Evolutionary conservation across 2,113 vertebrate genomes (phyloP), one percentile per base, ranked within the genome.

Genomic region (Pavo muticus): DNA sequence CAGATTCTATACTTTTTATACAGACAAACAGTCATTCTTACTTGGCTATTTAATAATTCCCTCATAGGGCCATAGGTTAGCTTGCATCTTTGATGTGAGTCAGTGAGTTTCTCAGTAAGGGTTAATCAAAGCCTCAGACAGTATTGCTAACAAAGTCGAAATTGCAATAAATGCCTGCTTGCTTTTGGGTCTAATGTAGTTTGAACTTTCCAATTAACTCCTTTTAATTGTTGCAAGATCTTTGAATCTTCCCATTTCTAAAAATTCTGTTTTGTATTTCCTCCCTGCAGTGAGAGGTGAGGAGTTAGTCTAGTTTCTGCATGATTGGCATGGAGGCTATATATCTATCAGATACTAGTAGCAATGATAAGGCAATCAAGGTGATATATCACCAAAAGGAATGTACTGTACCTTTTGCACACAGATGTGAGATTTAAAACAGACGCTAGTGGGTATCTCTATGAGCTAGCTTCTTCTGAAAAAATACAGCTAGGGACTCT

Each of bases 361-460:
- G 7, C 45, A 65, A 27, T 35, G 65, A 74, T 87, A 79, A 91
- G 32, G 52, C 87, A 78, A 44, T 75, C 70, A 78, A 81, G 47
- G 25, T 75, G 84, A 68, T 80, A 37, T 5, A 14, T 78, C 57
- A 57, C 42, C n/a, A 70, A 67, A 52, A 84, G 30, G 9, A 74
- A 39, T 39, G 56, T 42, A 25, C 57, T 84, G 27, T 83, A 76
- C 61, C 25, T 90, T n/a, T 73, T 88, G 50, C 2, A 2, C 19
- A 39, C 18, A 69, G n/a, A 64, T 76, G 42, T 50, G 35, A 90
- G 65, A 78, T 84, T 64, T n/a, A 88, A 95, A 93, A 81, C 21
- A 74, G 57, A 21, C 19, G 40, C 37, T 50, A 87, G 67, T 30
- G 84, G 89, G 59, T 27, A 87, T 21, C 21, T 87, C 40, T 64